Percentiles rank a stretch among this genome's conserved stretches.
These are phyloP conservation scores for Cephus runcator DNA, from an alignment of 2,888 invertebrate genomes.

Conservation along the genomic window DNA sequence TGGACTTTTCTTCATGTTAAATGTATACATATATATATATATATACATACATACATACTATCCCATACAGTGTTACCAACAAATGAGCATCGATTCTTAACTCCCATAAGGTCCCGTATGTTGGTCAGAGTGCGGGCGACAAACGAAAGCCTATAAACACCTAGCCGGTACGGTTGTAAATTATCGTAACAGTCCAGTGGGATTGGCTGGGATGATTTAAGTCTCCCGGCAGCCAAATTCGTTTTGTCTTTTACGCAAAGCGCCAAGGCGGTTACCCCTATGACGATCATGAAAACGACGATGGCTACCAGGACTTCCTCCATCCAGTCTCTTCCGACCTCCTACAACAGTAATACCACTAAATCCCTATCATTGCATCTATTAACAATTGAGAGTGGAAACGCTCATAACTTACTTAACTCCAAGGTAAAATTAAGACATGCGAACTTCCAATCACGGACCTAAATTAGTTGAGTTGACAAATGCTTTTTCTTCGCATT, in stretches of 20 bases:
- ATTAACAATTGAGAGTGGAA: background rate
- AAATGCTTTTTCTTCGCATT: too few relatives aligned
- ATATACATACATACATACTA: background rate
- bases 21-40: background rate
- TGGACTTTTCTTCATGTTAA: slow-evolving; percentile 3
- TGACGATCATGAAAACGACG: background rate
- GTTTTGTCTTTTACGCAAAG: background rate
- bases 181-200: slow-evolving; percentile 31
- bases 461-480: too few relatives aligned
- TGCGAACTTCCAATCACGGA: accelerated
- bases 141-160: slow-evolving; percentile 30
- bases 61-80: background rate
- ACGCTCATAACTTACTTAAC: background rate
- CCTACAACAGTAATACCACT: background rate
- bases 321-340: background rate
- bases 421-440: too few relatives aligned
- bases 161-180: slow-evolving; percentile 38
- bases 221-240: background rate
- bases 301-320: background rate
- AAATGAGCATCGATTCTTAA: background rate
- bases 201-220: slow-evolving; percentile 38
- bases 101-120: background rate
- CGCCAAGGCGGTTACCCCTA: background rate
- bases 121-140: slow-evolving; percentile 4
- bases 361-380: background rate